These are phyloP conservation scores for Nixonia krombeini DNA, from an alignment of 1,140 invertebrate species.

Conservation along the genomic window DNA sequence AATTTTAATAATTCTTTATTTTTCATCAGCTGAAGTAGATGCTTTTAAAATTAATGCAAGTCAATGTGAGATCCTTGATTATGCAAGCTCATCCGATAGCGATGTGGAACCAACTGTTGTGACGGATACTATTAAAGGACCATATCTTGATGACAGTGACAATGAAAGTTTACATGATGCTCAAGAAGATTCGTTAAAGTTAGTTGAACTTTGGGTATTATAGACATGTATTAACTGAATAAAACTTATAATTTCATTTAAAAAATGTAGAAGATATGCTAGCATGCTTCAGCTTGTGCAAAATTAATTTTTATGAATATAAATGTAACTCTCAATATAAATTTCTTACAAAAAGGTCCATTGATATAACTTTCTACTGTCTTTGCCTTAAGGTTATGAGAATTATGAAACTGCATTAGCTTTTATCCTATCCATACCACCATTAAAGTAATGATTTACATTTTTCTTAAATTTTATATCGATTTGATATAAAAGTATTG, in stretches of 20 bases:
- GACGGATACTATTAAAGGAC: conserved; percentile 77
- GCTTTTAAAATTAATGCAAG: conserved; percentile 73
- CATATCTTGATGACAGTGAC: conserved; percentile 80
- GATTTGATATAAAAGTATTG: too few relatives aligned
- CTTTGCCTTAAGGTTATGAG: too few relatives aligned
- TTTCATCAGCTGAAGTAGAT: conserved; percentile 72
- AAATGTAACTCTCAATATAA: too few relatives aligned
- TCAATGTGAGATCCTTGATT: conserved; percentile 77
- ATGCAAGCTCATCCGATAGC: conserved; percentile 82
- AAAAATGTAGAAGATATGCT: conserved; percentile 38
- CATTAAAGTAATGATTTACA: too few relatives aligned
- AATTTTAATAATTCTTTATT: conserved; percentile 5
- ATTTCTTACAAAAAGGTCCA: too few relatives aligned
- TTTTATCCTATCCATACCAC: too few relatives aligned
- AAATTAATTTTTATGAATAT: too few relatives aligned
- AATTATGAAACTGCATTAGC: too few relatives aligned
- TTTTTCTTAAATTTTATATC: too few relatives aligned
- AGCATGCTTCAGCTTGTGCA: conserved; percentile 58
- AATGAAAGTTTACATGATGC: conserved; percentile 85
- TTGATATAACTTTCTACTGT: too few relatives aligned
- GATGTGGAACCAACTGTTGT: conserved; percentile 78
- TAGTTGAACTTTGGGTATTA: too few relatives aligned
- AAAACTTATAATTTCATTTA: background rate
- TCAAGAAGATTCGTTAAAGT: conserved; percentile 85
- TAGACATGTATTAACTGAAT: background rate